phyloP scores from a whole-genome alignment of 2,888 invertebrate genomes.

The Idaea biselata region DNA sequence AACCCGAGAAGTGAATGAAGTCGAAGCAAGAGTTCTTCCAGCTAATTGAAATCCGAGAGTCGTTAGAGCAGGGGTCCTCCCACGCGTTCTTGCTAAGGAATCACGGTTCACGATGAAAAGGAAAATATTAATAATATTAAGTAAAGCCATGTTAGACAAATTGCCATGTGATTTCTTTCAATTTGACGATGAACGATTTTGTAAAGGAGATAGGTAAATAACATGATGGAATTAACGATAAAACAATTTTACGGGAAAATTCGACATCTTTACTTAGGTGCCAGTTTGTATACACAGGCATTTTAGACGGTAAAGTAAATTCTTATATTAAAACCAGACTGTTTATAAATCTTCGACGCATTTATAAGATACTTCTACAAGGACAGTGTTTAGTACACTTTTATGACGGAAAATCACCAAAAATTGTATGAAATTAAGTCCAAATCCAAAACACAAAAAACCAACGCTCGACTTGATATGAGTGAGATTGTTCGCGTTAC shows the following conservation, averaged over 20 bases:
- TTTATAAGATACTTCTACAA: background rate
- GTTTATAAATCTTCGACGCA: background rate
- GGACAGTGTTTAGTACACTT: conserved; percentile 3
- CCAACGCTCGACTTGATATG: conserved; percentile 54
- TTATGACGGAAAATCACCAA: conserved; percentile 26
- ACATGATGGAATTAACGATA: conserved; percentile 1
- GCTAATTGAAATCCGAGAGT: conserved; percentile 48
- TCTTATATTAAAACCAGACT: background rate
- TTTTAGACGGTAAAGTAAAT: background rate
- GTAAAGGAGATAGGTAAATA: background rate
- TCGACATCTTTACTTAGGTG: background rate
- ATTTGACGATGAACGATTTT: conserved; percentile 1
- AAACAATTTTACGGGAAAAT: background rate
- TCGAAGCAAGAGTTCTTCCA: conserved; percentile 32
- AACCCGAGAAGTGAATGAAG: conserved; percentile 16
- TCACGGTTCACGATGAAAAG: conserved; percentile 18
- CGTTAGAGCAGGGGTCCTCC: conserved; percentile 20
- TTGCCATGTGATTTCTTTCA: conserved; percentile 3
- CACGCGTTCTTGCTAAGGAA: conserved; percentile 22
- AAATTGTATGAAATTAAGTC: conserved; percentile 25
- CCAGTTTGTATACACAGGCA: background rate
- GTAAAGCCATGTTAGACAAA: background rate
- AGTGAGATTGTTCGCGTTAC: conserved; percentile 67
- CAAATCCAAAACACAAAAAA: conserved; percentile 24
- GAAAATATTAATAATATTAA: conserved; percentile 15